Evolutionary conservation across 2,888 invertebrate species (phyloP).

Genomic region (Lucinisca nassula): DNA sequence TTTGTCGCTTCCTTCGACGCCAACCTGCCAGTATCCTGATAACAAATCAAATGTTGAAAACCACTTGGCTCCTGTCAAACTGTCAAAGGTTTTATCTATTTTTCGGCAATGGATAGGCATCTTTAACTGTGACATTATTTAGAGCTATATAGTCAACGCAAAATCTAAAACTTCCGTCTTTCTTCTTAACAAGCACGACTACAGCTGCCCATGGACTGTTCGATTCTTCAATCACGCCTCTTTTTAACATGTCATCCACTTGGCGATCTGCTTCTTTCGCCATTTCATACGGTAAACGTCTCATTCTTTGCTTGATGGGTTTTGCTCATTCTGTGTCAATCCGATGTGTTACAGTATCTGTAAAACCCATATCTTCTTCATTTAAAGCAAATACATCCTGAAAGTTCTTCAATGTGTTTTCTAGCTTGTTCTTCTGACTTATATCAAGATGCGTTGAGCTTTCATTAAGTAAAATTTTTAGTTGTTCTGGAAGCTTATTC

Average conservation of each 20-base stretch:
- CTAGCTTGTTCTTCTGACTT: not conserved
- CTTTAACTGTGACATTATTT: constrained; percentile 21
- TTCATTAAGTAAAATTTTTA: not conserved
- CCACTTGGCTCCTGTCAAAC: constrained; percentile 19
- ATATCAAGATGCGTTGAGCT: not conserved
- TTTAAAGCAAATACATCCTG: not conserved
- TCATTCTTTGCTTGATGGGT: constrained; percentile 28
- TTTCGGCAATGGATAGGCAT: constrained; percentile 23
- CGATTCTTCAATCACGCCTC: constrained; percentile 26
- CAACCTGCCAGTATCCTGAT: constrained; percentile 27
- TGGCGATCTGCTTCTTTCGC: constrained; percentile 26
- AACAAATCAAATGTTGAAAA: constrained; percentile 19
- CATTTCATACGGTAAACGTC: constrained; percentile 21
- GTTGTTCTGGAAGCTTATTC: not conserved
- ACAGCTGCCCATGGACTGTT: constrained; percentile 34
- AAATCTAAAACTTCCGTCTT: not conserved
- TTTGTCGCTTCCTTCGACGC: constrained; percentile 14
- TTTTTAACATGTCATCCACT: constrained; percentile 14
- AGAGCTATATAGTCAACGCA: constrained; percentile 12
- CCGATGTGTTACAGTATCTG: constrained; percentile 32
- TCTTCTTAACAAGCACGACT: constrained; percentile 23
- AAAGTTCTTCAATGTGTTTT: not conserved
- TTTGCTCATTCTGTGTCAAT: constrained; percentile 22
- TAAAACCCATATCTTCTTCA: constrained; percentile 26
- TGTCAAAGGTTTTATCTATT: constrained; percentile 23